phyloP scores from a whole-genome alignment of 1,140 invertebrate species.

The Drosophila ficusphila region DNA sequence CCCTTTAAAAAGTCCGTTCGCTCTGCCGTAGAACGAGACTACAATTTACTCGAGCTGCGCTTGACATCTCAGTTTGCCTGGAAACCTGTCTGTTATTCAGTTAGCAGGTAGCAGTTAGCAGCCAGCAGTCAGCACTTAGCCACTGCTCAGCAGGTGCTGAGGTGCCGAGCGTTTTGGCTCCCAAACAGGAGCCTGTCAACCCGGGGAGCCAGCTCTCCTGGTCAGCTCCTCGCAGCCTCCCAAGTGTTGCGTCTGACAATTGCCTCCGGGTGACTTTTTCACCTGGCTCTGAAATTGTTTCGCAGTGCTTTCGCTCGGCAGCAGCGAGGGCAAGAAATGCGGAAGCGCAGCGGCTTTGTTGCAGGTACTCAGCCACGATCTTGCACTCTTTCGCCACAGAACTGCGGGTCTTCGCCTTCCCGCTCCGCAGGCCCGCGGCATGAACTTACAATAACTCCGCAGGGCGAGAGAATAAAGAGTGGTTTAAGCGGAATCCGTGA shows the following conservation, averaged over 20 bases:
- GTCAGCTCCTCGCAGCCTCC: slow-evolving; percentile 17
- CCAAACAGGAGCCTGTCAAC: slow-evolving; percentile 30
- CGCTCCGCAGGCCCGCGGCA: slow-evolving; percentile 4
- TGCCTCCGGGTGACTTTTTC: slow-evolving; percentile 44
- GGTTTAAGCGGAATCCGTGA: slow-evolving; percentile 64
- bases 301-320: slow-evolving; percentile 4
- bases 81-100: slow-evolving; percentile 69
- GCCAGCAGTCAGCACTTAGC: slow-evolving; percentile 26
- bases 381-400: not conserved
- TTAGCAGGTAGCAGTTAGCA: slow-evolving; percentile 23
- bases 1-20: slow-evolving; percentile 29
- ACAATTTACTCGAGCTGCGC: slow-evolving; percentile 38
- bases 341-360: not conserved
- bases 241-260: slow-evolving; percentile 52
- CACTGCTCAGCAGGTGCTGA: slow-evolving; percentile 46
- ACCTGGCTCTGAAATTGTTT: slow-evolving; percentile 20
- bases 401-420: not conserved
- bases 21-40: slow-evolving; percentile 11
- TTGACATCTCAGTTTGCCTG: slow-evolving; percentile 53
- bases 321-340: not conserved
- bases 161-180: slow-evolving; percentile 5
- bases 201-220: slow-evolving; percentile 5
- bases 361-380: not conserved
- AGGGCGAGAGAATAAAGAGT: slow-evolving; percentile 41
- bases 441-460: slow-evolving; percentile 27